phyloP scores from a whole-genome alignment of 2,888 invertebrate species.

The Eurytoma californica region DNA sequence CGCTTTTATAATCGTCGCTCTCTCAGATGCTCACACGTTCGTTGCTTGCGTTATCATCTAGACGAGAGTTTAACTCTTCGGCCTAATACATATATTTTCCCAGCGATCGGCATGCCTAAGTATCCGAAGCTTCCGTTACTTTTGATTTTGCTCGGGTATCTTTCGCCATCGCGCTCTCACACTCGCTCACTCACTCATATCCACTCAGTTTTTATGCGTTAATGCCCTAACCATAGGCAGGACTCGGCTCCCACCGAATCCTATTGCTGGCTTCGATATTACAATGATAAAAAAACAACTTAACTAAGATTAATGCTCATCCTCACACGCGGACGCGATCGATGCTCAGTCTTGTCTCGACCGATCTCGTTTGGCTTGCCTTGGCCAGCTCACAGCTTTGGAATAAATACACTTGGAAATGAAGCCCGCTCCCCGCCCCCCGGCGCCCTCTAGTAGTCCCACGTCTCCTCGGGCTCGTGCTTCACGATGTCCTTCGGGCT shows the following conservation, averaged over 20 bases:
- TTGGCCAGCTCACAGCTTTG: conserved; percentile 57
- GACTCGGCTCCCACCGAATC: conserved; percentile 71
- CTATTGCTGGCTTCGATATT: conserved; percentile 71
- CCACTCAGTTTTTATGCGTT: conserved; percentile 59
- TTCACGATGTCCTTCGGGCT: conserved; percentile 71
- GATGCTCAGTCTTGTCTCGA: conserved; percentile 54
- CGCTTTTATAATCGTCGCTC: conserved; percentile 15
- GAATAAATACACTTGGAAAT: conserved; percentile 55
- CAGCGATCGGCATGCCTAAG: not conserved
- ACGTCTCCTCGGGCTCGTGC: conserved; percentile 73
- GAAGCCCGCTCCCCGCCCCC: conserved; percentile 20
- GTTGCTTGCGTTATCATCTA: conserved; percentile 60
- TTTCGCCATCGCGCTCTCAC: conserved; percentile 46
- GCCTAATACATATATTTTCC: not conserved
- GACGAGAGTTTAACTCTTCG: conserved; percentile 25
- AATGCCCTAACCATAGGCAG: conserved; percentile 74
- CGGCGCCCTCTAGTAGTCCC: conserved; percentile 70
- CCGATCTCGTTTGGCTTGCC: conserved; percentile 52
- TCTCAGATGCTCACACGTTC: conserved; percentile 59
- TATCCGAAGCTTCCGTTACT: conserved; percentile 26
- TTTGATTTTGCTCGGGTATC: conserved; percentile 62
- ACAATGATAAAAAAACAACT: conserved; percentile 59
- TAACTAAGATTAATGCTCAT: conserved; percentile 59
- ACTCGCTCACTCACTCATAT: conserved; percentile 32
- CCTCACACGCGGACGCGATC: conserved; percentile 37